A percentile compares a stretch with the other conserved stretches of the same genome.
Evolutionary conservation across 1,140 invertebrate genomes (phyloP).

Genomic region (Leptoteleia sp.): DNA sequence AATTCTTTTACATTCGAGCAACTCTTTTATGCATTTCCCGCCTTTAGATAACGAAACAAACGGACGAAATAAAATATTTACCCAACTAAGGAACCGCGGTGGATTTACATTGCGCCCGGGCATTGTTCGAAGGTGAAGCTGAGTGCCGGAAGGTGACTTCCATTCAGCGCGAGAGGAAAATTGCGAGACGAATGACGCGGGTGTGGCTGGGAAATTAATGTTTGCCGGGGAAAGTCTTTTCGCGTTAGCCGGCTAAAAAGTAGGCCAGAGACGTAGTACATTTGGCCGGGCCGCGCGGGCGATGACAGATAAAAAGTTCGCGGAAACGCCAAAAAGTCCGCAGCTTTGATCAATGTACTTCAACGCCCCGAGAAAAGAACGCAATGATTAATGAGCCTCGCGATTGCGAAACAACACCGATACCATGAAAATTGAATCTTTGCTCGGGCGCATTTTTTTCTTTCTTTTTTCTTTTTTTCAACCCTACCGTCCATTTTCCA

Average conservation of each 20-base stretch:
- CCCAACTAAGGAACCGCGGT: conserved; percentile 19
- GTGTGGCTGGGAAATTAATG: conserved; percentile 62
- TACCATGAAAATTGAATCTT: conserved; percentile 50
- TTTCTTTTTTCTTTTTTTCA: conserved; percentile 14
- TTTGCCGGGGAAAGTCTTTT: conserved; percentile 63
- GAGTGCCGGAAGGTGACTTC: conserved; percentile 53
- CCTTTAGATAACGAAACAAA: conserved; percentile 9
- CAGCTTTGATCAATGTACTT: conserved; percentile 62
- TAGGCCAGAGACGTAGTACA: conserved; percentile 55
- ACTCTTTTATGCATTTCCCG: background rate
- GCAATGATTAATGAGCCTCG: conserved; percentile 48
- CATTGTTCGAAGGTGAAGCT: conserved; percentile 45
- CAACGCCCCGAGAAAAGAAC: conserved; percentile 52
- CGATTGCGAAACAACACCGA: conserved; percentile 45
- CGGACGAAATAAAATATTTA: conserved; percentile 33
- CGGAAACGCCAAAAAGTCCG: conserved; percentile 62
- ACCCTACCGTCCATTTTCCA: background rate
- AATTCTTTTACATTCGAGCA: too few relatives aligned
- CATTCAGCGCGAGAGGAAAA: conserved; percentile 46
- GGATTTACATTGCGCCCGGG: conserved; percentile 23
- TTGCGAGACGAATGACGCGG: conserved; percentile 54
- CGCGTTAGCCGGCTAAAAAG: conserved; percentile 60
- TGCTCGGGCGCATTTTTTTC: conserved; percentile 4
- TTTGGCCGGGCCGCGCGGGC: conserved; percentile 36
- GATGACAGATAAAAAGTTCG: conserved; percentile 66